Conservation (phyloP, 1,140 invertebrate genomes). For the Papilio polyxenes region DNA sequence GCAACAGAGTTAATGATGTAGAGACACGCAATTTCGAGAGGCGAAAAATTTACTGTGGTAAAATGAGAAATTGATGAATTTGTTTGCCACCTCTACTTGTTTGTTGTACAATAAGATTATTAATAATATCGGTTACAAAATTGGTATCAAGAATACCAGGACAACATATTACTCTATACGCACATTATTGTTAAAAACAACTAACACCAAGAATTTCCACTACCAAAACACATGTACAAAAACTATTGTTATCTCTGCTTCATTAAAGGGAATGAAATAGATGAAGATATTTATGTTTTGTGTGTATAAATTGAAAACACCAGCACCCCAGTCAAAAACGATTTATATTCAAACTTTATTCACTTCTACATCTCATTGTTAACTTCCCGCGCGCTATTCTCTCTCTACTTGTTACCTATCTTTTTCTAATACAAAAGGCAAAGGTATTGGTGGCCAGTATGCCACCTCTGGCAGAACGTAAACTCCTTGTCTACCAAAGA, state of each 20-base stretch:
- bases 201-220: not conserved
- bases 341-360: too few species aligned
- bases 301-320: too few species aligned
- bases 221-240: not conserved
- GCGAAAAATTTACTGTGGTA: not conserved
- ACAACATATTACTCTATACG: not conserved
- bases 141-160: not conserved
- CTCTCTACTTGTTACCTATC: too few species aligned
- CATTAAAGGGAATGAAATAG: too few species aligned
- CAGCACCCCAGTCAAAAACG: too few species aligned
- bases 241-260: not conserved
- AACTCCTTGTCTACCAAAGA: too few species aligned
- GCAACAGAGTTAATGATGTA: conserved; percentile 8
- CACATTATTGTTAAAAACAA: not conserved
- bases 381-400: too few species aligned
- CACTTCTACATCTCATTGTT: too few species aligned
- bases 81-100: not conserved
- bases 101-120: not conserved
- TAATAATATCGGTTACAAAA: not conserved
- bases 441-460: too few species aligned
- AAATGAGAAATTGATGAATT: not conserved
- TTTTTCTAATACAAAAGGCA: too few species aligned
- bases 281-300: too few species aligned
- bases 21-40: not conserved
- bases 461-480: too few species aligned